A percentile compares a stretch with the other conserved stretches of the same genome.
phyloP scores from a whole-genome alignment of 1,140 invertebrate genomes.

The Drosophila teissieri region DNA sequence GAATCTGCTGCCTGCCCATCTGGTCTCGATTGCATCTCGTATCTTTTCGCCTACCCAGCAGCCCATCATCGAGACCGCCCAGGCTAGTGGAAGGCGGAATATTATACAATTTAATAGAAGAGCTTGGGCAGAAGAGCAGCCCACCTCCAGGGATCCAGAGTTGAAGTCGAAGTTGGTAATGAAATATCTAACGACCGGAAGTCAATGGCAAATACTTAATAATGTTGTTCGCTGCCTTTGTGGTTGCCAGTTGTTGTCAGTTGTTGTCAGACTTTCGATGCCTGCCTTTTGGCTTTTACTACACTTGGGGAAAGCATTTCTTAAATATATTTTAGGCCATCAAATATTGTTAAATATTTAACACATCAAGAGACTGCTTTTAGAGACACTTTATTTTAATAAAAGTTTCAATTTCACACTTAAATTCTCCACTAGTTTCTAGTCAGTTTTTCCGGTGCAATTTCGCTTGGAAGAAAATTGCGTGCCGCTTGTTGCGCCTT shows the following conservation, averaged over 20 bases:
- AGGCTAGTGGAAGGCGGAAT: constrained; percentile 24
- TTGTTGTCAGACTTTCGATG: constrained; percentile 23
- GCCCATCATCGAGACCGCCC: constrained; percentile 29
- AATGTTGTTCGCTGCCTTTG: constrained; percentile 72
- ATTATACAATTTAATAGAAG: constrained; percentile 63
- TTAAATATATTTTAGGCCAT: no score
- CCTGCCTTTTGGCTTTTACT: constrained; percentile 42
- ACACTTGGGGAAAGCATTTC: constrained; percentile 10
- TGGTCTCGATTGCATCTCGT: constrained; percentile 45
- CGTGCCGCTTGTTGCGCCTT: constrained; percentile 49
- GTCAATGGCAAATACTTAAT: constrained; percentile 82
- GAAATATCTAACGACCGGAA: constrained; percentile 83
- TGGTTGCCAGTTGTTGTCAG: constrained; percentile 48
- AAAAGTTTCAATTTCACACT: background rate
- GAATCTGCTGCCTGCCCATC: constrained; percentile 25
- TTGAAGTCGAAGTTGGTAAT: constrained; percentile 70
- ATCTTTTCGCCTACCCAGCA: constrained; percentile 1
- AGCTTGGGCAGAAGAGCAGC: constrained; percentile 3
- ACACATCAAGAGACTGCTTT: background rate
- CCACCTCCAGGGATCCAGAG: constrained; percentile 16
- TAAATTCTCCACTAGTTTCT: background rate
- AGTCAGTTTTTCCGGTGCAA: constrained; percentile 35
- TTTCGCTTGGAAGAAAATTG: constrained; percentile 49
- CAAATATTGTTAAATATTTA: background rate
- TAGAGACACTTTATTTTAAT: background rate